phyloP scores from a whole-genome alignment of 1,140 invertebrate genomes.

The Idris sp. region DNA sequence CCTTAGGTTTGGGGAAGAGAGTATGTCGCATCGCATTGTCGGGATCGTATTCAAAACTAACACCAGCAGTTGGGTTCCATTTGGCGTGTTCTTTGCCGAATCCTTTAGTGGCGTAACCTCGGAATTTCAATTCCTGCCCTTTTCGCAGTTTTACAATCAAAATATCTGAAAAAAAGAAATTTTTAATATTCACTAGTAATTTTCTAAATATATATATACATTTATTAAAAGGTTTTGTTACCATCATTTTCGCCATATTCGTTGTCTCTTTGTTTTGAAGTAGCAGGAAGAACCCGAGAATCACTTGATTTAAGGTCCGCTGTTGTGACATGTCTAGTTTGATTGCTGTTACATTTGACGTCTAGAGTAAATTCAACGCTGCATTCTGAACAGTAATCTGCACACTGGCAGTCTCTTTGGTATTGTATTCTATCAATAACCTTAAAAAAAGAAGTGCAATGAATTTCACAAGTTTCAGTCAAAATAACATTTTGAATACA shows the following conservation, averaged over 20 bases:
- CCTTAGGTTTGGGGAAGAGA: conserved; percentile 97
- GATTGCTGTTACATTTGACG: conserved; percentile 96
- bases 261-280: conserved; percentile 91
- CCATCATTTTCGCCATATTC: conserved; percentile 96
- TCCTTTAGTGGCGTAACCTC: conserved; percentile 96
- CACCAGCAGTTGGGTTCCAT: conserved; percentile 99
- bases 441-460: conserved; percentile 72
- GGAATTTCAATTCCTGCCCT: conserved; percentile 97
- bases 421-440: conserved; percentile 87
- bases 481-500: no score
- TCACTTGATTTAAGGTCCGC: conserved; percentile 96
- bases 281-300: conserved; percentile 93
- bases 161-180: conserved; percentile 86
- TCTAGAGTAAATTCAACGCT: conserved; percentile 98
- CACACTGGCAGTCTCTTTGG: conserved; percentile 94
- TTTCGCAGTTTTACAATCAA: conserved; percentile 98
- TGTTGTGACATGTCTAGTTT: conserved; percentile 96
- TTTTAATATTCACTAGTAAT: no score
- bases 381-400: conserved; percentile 98
- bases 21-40: conserved; percentile 99
- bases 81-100: conserved; percentile 99
- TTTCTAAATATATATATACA: background rate
- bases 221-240: no score
- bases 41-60: conserved; percentile 99
- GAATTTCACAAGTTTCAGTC: no score